Conservation (phyloP, 2,888 invertebrate species). For the Pollenia labialis region DNA sequence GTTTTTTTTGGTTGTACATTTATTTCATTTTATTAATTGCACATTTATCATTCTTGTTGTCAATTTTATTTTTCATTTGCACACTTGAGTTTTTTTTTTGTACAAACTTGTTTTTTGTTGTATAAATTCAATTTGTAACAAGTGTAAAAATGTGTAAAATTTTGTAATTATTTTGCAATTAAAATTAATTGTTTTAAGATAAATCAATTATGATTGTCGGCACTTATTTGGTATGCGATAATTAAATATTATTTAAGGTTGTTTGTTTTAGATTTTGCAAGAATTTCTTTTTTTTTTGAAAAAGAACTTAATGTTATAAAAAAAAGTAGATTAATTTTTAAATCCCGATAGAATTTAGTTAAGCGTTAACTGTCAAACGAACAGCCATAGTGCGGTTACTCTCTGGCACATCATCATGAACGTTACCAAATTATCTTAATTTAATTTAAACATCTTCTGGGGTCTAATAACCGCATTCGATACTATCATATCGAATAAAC, state of each 20-base stretch:
- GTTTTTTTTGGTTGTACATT: background rate
- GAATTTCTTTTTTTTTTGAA: background rate
- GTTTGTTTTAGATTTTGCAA: background rate
- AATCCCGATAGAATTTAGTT: too few species aligned
- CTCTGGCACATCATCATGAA: too few species aligned
- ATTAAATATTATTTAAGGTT: constrained; percentile 28
- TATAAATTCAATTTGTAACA: constrained; percentile 41
- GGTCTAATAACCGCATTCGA: too few species aligned
- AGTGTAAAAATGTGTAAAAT: constrained; percentile 45
- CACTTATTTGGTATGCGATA: constrained; percentile 16
- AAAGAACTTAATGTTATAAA: background rate
- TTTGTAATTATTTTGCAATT: constrained; percentile 60
- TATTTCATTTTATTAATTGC: constrained; percentile 9
- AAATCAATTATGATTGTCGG: constrained; percentile 49
- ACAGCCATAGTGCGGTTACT: too few species aligned
- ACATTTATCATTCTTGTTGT: constrained; percentile 35
- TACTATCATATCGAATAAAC: too few species aligned
- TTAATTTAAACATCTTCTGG: too few species aligned
- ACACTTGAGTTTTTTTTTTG: constrained; percentile 4
- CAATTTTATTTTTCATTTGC: background rate
- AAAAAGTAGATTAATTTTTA: background rate
- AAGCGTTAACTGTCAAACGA: too few species aligned
- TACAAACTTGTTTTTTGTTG: constrained; percentile 1
- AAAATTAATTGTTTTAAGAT: constrained; percentile 41
- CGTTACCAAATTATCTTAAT: too few species aligned